phyloP scores from a whole-genome alignment of 2,888 invertebrate species.

The Athripsodes cinereus region DNA sequence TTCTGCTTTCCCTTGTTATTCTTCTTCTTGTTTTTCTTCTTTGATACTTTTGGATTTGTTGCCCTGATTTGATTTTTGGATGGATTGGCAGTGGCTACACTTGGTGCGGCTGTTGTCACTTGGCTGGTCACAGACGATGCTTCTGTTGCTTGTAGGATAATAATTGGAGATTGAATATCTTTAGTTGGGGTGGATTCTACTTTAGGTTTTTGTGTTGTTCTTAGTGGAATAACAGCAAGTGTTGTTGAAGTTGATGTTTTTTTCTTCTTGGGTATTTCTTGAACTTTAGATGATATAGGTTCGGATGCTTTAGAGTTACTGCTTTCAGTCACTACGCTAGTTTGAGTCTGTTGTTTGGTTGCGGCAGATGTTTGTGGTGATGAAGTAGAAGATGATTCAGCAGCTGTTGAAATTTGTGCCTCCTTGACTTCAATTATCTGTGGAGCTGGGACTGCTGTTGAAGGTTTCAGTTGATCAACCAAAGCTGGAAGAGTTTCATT shows the following conservation, averaged over 20 bases:
- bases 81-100: conserved; percentile 33
- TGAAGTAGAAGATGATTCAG: background rate
- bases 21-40: conserved; percentile 40
- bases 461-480: background rate
- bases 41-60: conserved; percentile 31
- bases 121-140: conserved; percentile 1
- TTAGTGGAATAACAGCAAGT: background rate
- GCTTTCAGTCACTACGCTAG: background rate
- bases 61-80: conserved; percentile 35
- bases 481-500: conserved; percentile 3
- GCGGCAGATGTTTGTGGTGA: background rate
- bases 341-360: background rate
- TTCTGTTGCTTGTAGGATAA: conserved; percentile 3
- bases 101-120: conserved; percentile 28
- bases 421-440: background rate
- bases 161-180: conserved; percentile 7
- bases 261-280: background rate
- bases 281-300: background rate
- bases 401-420: background rate
- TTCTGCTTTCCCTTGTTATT: conserved; percentile 34
- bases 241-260: background rate
- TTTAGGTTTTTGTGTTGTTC: conserved; percentile 7
- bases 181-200: conserved; percentile 8
- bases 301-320: background rate
- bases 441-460: background rate